Conservation (phyloP, 2,113 vertebrate species). For the Eudyptes chrysolophus region DNA sequence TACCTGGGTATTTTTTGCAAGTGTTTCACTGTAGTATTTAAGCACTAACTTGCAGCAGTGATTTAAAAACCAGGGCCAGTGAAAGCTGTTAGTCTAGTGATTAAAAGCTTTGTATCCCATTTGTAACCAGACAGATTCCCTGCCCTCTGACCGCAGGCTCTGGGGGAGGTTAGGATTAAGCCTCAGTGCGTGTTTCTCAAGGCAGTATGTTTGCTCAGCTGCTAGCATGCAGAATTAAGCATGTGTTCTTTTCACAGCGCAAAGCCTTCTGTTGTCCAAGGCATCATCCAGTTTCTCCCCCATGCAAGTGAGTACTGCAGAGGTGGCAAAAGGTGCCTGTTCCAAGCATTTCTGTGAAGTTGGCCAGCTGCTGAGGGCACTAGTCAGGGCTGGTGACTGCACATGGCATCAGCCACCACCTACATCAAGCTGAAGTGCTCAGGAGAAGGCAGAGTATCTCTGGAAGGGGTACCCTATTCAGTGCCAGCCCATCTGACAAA, state of each 20-base stretch:
- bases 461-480: neutral
- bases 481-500: neutral
- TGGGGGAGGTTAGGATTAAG: neutral
- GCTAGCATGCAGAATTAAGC: neutral
- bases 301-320: neutral
- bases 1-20: neutral
- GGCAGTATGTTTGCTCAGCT: neutral
- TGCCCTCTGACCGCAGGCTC: neutral
- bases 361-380: neutral
- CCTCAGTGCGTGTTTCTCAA: neutral
- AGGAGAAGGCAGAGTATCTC: neutral
- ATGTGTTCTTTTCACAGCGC: neutral
- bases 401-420: neutral
- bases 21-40: neutral
- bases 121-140: neutral
- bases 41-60: neutral
- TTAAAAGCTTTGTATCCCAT: neutral
- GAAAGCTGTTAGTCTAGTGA: neutral
- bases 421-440: neutral
- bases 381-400: neutral
- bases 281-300: neutral
- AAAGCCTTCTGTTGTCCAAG: neutral
- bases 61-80: neutral
- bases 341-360: neutral
- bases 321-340: neutral